Evolutionary conservation across 2,113 vertebrate species (phyloP), one percentile per base, ranked within the genome.

Genomic region (Pelecanoides urinatrix): DNA sequence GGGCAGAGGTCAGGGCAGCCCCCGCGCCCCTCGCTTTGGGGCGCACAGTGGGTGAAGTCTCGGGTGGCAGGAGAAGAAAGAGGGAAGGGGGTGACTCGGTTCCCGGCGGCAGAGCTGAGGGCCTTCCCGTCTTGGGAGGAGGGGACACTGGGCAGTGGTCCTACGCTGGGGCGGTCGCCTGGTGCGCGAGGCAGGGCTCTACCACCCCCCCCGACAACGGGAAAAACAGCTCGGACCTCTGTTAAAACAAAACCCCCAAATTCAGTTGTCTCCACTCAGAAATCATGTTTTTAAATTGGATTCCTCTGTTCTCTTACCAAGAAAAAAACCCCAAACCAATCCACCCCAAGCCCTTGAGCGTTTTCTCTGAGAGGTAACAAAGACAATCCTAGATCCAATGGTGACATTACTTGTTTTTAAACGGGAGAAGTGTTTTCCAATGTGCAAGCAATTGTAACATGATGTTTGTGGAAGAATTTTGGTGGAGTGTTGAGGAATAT

Each of bases 131-230:
- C 66, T 38, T 44, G 2, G 2, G 56, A 29, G 45, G 40, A 34
- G n/a, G 7, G 25, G 40, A 8, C 5, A 1, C 30, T 12, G 10
- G 34, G 55, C 23, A n/a, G 40, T 17, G 49, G 14, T 5, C 18
- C 14, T 9, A 6, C 0, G 22, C 29, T 36, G 2, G 7, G 29
- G 36, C 3, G 25, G 38, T 7, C 1, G 1, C 9, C 32, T 6
- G 30, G 16, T 6, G 38, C 6, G 2, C 2, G 5, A 18, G 47
- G 40, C 38, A 25, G 58, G 55, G 40, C 30, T 77, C 25, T 14
- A 3, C n/a, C 58, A 15, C 66, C 34, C 27, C 2, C 59, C 29
- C 23, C 0, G 3, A 12, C 59, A 16, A 19, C 7, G 30, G 40
- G 11, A 49, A 16, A 32, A 30, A 49, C 58, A 23, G 30, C 42